These are phyloP conservation scores for Bombycilla garrulus DNA, from an alignment of 2,113 vertebrate genomes.

Conservation along the genomic window DNA sequence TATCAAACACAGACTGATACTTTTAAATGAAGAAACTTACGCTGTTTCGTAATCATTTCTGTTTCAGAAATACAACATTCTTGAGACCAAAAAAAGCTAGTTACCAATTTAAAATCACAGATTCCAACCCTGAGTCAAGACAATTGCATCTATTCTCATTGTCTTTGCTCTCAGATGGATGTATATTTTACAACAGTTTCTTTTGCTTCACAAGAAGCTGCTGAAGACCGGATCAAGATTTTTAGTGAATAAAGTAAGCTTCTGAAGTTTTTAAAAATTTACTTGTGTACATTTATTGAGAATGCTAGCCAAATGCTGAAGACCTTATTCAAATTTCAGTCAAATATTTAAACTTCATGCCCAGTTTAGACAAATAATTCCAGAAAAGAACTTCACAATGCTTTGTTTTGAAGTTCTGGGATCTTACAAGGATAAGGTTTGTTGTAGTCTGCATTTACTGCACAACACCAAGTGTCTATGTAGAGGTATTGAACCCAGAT, in stretches of 20 bases:
- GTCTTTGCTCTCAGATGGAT: neutral
- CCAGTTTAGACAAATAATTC: neutral
- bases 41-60: neutral
- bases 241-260: neutral
- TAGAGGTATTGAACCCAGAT: neutral
- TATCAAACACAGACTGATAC: neutral
- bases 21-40: neutral
- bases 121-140: neutral
- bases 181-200: neutral
- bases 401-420: neutral
- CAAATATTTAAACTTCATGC: neutral
- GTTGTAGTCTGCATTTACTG: neutral
- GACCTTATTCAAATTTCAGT: neutral
- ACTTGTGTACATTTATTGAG: neutral
- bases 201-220: neutral
- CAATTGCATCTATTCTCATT: neutral
- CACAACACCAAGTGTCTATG: accelerated
- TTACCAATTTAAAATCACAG: neutral
- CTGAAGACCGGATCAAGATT: neutral
- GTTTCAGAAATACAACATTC: neutral
- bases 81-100: neutral
- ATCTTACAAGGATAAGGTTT: neutral
- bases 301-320: neutral
- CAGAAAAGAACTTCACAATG: neutral
- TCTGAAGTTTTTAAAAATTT: neutral